Conservation (phyloP, 2,797 vertebrate genomes). For the Phoebastria nigripes region DNA sequence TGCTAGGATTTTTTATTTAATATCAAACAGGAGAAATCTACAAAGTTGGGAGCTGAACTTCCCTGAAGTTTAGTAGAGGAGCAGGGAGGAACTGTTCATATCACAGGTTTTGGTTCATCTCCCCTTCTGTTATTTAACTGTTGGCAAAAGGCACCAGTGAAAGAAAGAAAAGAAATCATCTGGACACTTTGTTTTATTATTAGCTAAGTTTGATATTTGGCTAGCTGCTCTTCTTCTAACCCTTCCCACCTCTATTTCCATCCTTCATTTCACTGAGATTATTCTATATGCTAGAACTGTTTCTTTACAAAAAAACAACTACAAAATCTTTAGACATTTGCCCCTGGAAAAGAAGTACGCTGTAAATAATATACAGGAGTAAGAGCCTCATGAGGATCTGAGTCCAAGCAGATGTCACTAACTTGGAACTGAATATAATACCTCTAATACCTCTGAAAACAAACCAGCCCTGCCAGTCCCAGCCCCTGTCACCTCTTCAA, state of each 20-base stretch:
- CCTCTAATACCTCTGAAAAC: neutral
- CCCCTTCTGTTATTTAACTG: neutral
- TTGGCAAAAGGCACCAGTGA: neutral
- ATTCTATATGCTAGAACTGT: neutral
- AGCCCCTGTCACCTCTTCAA: neutral
- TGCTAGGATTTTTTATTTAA: neutral
- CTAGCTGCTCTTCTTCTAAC: neutral
- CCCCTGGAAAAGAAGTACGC: neutral
- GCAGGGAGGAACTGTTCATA: neutral
- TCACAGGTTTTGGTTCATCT: neutral
- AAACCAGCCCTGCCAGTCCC: neutral
- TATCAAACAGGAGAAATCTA: neutral
- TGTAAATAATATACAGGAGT: constrained; percentile 1
- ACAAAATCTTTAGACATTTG: constrained; percentile 33
- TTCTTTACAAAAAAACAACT: neutral
- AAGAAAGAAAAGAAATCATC: constrained; percentile 5
- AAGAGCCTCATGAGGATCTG: neutral
- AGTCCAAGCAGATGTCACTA: constrained; percentile 19
- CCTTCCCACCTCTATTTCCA: neutral
- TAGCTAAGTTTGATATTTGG: constrained; percentile 16
- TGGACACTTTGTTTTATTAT: neutral
- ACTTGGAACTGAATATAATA: neutral
- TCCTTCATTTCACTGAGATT: constrained; percentile 20
- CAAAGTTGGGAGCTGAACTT: neutral
- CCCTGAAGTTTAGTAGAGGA: neutral